Conservation (phyloP, 2,888 invertebrate species). For the Helobdella robusta region DNA sequence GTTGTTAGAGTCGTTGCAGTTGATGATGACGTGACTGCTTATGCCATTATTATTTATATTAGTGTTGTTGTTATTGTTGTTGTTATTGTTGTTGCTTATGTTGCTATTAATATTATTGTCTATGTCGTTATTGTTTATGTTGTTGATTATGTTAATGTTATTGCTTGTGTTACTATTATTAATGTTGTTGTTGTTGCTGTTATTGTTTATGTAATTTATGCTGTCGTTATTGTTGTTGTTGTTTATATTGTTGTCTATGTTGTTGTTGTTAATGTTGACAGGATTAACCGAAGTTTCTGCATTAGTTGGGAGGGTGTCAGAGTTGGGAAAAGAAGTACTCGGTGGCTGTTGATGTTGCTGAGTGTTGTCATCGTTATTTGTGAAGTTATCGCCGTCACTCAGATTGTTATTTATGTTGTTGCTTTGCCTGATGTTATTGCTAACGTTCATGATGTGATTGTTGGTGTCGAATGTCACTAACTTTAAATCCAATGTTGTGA, state of each 20-base stretch:
- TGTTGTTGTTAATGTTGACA: constrained; percentile 11
- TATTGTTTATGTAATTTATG: constrained; percentile 8
- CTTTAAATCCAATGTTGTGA: too few relatives aligned
- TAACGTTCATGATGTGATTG: constrained; percentile 17
- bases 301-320: too few relatives aligned
- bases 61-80: not conserved
- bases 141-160: not conserved
- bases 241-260: constrained; percentile 3
- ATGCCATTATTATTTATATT: not conserved
- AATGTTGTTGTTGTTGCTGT: constrained; percentile 12
- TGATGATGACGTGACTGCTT: not conserved
- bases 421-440: too few relatives aligned
- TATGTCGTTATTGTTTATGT: not conserved
- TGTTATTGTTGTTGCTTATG: not conserved
- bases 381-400: too few relatives aligned
- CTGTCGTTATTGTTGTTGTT: constrained; percentile 9
- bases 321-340: too few relatives aligned
- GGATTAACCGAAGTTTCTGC: too few relatives aligned
- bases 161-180: not conserved
- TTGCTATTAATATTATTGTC: not conserved
- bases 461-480: constrained; percentile 16
- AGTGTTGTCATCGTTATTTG: too few relatives aligned
- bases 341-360: too few relatives aligned
- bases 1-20: not conserved
- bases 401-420: too few relatives aligned